Base-by-base conservation (phyloP, 2,888 invertebrate genomes). In the Drosophila kuntzei region DNA sequence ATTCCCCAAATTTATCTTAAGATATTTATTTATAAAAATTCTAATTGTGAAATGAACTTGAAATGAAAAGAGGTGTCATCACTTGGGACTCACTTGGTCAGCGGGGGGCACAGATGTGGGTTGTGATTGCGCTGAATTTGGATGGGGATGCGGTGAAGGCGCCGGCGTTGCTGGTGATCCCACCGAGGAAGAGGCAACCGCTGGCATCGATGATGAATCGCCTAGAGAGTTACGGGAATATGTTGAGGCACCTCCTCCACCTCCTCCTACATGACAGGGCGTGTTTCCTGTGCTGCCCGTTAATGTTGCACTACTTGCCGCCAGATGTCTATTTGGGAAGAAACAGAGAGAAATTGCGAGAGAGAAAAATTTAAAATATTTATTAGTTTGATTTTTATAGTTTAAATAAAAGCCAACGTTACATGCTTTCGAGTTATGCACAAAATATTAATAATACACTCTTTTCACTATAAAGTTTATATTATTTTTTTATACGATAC, bases 141-240 rank as follows among this genome's bases (percentile, higher is more conserved):
- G 91, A 47, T 96, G 95, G 25, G 96, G 96, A 55, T 96, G 95
- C 3, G 95, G 94, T 39, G 94, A 94, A 63, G 95, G 94, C 47
- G 94, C 94, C 64, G 95, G 94, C 71, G 95, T 95, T 68, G 95
- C 93, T 61, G 96, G 95, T 62, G 95, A 94, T 2, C 94, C 95
- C 41, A 95, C 94, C 8, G 94, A 94, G 20, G 92, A 76, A 6
- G 75, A 44, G 0, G 71, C 68, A 4, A 71, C 90, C 63, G 92
- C 89, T 9, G 92, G 90, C 91, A 92, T 89, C 53, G 91, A 91
- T 12, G 69, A 29, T 1, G 84, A 70, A 41, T 83, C 82, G 71
- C 92, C 91, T 70, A 92, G 20, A 1, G 92, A 92, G 66, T 94
- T 95, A 62, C 95, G 93, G 18, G 95, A 94, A 89, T 95, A 95